These are phyloP conservation scores for Drosophila melanosoma DNA, from an alignment of 2,888 invertebrate genomes.

Conservation along the genomic window DNA sequence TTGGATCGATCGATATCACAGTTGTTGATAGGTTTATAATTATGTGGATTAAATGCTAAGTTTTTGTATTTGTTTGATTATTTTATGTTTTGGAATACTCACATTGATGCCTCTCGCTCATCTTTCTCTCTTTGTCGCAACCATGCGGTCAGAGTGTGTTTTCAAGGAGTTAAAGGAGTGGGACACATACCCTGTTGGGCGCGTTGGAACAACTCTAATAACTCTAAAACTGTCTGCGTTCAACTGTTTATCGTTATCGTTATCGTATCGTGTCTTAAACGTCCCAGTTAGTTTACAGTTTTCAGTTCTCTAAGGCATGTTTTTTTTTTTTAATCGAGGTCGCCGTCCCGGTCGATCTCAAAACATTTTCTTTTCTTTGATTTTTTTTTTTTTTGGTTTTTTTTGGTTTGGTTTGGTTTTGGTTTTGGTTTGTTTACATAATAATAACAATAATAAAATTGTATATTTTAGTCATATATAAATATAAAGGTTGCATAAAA, in stretches of 20 bases:
- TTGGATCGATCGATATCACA: conserved; percentile 5
- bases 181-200: conserved; percentile 62
- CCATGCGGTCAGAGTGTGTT: conserved; percentile 65
- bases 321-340: conserved; percentile 22
- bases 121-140: conserved; percentile 73
- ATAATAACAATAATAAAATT: conserved; percentile 84
- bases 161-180: conserved; percentile 67
- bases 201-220: conserved; percentile 68
- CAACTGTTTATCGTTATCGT: conserved; percentile 24
- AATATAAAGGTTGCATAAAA: conserved; percentile 66
- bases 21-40: conserved; percentile 11
- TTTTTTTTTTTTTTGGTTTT: conserved; percentile 35
- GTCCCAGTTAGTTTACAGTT: conserved; percentile 30
- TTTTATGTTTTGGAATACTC: conserved; percentile 72
- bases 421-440: conserved; percentile 61
- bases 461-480: conserved; percentile 83
- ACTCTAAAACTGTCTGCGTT: conserved; percentile 60
- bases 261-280: conserved; percentile 21
- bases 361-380: conserved; percentile 43
- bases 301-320: conserved; percentile 16
- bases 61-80: conserved; percentile 47
- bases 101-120: conserved; percentile 70
- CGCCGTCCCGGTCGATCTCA: conserved; percentile 36
- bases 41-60: conserved; percentile 52
- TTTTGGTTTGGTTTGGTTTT: conserved; percentile 4